A percentile compares a stretch with the other conserved stretches of the same genome.
Evolutionary conservation across 2,113 vertebrate genomes (phyloP).

Genomic region (Setophaga kirtlandii): DNA sequence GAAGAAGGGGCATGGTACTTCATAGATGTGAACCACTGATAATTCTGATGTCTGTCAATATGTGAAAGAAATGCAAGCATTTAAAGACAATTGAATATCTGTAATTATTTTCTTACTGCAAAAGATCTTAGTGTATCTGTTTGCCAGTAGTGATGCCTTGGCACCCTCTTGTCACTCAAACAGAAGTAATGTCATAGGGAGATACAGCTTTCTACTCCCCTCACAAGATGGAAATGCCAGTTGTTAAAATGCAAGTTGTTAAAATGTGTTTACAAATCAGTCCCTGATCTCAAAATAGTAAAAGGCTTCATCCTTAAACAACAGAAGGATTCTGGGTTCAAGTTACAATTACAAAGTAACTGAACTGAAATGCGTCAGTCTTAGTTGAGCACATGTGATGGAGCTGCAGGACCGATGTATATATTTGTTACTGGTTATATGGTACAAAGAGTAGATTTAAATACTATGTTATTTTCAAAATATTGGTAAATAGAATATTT

Average conservation of each 20-base stretch:
- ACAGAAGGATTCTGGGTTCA: not conserved
- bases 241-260: not conserved
- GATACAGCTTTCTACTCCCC: not conserved
- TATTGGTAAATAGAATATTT: rapidly evolving
- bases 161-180: not conserved
- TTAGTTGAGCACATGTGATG: not conserved
- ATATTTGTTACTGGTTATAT: not conserved
- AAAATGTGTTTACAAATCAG: not conserved
- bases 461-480: not conserved
- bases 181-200: not conserved
- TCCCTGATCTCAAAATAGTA: rapidly evolving
- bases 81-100: not conserved
- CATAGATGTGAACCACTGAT: not conserved
- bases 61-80: not conserved
- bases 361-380: not conserved
- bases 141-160: not conserved
- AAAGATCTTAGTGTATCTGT: not conserved
- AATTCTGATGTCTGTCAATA: not conserved
- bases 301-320: not conserved
- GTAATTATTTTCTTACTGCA: not conserved
- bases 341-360: not conserved
- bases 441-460: not conserved
- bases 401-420: not conserved
- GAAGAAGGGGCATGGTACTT: not conserved
- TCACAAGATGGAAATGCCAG: not conserved